A percentile compares a stretch with the other conserved stretches of the same genome.
phyloP scores from a whole-genome alignment of 2,797 vertebrate species.

The Liparis tanakae region DNA sequence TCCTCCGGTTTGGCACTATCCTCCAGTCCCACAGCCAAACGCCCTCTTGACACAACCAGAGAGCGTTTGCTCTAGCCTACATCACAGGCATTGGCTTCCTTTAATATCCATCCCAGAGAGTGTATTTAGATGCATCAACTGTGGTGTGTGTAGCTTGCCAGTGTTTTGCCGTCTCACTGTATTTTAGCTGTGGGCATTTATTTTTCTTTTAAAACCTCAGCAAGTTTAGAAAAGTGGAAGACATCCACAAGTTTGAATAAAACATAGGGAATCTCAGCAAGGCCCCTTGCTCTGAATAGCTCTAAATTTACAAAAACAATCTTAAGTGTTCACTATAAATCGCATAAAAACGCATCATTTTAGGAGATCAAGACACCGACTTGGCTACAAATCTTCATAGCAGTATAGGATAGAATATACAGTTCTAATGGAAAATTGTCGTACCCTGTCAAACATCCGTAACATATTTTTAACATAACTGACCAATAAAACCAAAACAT shows the following conservation, averaged over 20 bases:
- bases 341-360: neutral
- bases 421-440: neutral
- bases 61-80: conserved; percentile 3
- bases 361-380: neutral
- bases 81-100: neutral
- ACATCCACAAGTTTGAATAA: neutral
- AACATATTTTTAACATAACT: neutral
- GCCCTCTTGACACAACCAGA: conserved; percentile 11
- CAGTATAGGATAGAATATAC: neutral
- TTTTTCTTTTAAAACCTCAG: neutral
- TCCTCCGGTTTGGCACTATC: conserved; percentile 10
- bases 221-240: neutral
- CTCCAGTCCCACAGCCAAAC: conserved; percentile 26
- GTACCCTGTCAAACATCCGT: neutral
- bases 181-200: neutral
- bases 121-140: neutral
- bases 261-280: neutral
- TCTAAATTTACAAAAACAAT: neutral
- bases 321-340: neutral
- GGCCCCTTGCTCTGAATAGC: neutral
- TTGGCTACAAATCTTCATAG: neutral
- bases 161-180: neutral
- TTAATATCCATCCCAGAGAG: conserved; percentile 8
- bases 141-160: neutral
- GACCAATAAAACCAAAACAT: neutral